Evolutionary conservation across 2,797 vertebrate species (phyloP), one percentile per base, ranked within the genome.

Genomic region (Gymnothorax reevesii): DNA sequence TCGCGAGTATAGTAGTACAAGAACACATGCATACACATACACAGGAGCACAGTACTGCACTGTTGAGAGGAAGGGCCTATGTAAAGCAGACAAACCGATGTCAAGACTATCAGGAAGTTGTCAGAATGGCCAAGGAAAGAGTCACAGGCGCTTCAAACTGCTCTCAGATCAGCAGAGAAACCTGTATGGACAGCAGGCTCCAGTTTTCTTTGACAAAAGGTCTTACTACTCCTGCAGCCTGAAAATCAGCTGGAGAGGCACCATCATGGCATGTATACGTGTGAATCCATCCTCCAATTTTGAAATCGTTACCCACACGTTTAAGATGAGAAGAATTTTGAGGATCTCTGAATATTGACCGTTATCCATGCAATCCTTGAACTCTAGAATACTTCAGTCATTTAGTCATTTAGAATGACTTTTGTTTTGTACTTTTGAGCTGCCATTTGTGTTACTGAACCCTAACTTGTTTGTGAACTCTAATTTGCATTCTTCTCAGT

Each of bases 31-130:
- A 83, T 27, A 55, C 73, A 88, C 66, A 89, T 60, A 83, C 57
- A 86, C 80, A 66, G 57, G 69, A 83, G 84, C 57, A 91, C 85
- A 64, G 84, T 88, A 52, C 87, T 83, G 80, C 59, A 86, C 84
- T 57, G 73, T 15, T 9, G 52, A 87, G 88, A 90, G 90, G 88
- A 91, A 87, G 71, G 75, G 60, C 86, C 86, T 33, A 57, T 17
- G 86, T 8, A 54, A 64, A 89, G 73, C 55, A 83, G 57, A 85
- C 82, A 4, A 69, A 60, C 91, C 92, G 92, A 92, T 93, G 90
- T 91, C 83, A 12, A 85, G 88, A 90, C 52, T 54, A 49, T 79
- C 75, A 79, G 49, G 73, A 75, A 52, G 52, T 52, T 12, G 49
- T 79, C 52, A 57, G 79, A 55, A 83, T 17, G 86, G 83, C 86